Evolutionary conservation across 1,140 invertebrate genomes (phyloP), one percentile per base, ranked within the genome.

Genomic region (Ericerus pela): DNA sequence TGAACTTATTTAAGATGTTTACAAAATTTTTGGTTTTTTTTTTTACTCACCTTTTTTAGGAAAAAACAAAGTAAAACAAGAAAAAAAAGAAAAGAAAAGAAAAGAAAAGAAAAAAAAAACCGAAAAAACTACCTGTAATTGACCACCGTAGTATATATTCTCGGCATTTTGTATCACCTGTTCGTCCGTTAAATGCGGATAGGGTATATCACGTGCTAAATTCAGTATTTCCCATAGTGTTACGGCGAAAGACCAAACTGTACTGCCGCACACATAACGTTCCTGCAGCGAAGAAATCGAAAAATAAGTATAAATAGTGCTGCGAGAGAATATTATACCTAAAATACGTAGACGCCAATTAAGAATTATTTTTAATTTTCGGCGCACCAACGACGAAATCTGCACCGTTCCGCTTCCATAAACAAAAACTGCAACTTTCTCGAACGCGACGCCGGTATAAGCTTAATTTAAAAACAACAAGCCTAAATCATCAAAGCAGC

Each of bases 191-290:
- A 84, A 70, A 60, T 79, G 75, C 56, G 78, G 74, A 64, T 79
- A 85, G 14, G 84, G 84, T 64, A 78, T 79, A 62, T 85, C 78
- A 57, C 77, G 72, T n/a, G 79, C 82, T 60, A 82, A 74, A 54
- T 76, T 82, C 61, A 87, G 74, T 22, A 88, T 77, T 69, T 88
- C 85, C 84, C 84, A 82, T 11, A 81, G 62, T 20, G 79, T 81
- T 0, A 82, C 79, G 12, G 75, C 80, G 62, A 79, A 81, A 2
- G 84, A 79, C 80, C 80, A 82, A 18, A 79, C 77, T 54, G 74
- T 75, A 59, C 79, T 79, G 14, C 73, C 69, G 58, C 76, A 77
- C 11, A 78, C 78, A 62, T 80, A 80, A 60, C 78, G 73, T 62
- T 81, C 78, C 79, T 82, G 65, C n/a, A 52, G 58, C 29, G 16